Conservation (phyloP, 2,113 vertebrate species). For the Mobula birostris region DNA sequence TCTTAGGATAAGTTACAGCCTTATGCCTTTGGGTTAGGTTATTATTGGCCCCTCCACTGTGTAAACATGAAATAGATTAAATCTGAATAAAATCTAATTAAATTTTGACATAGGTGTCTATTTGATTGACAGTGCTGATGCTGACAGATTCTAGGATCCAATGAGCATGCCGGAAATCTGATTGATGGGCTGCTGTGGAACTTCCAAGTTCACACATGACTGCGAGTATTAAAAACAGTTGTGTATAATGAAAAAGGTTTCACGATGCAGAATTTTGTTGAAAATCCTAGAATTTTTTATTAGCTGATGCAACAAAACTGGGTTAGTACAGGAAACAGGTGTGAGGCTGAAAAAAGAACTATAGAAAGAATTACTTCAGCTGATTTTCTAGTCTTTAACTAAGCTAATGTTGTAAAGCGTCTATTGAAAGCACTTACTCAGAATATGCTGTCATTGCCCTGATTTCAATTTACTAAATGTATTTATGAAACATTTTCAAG, state of each 20-base stretch:
- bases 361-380: conserved; percentile 5
- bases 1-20: conserved; percentile 33
- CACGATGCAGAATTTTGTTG: conserved; percentile 25
- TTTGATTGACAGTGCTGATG: conserved; percentile 29
- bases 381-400: background rate
- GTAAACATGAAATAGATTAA: conserved; percentile 36
- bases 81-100: conserved; percentile 38
- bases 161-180: background rate
- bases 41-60: conserved; percentile 31
- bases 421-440: background rate
- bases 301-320: conserved; percentile 37
- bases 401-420: background rate
- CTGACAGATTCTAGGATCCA: conserved; percentile 22
- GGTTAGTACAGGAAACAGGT: conserved; percentile 33
- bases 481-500: background rate
- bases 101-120: conserved; percentile 36
- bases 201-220: conserved; percentile 34
- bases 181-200: conserved; percentile 20
- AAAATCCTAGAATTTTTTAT: conserved; percentile 30
- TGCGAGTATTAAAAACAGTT: conserved; percentile 33
- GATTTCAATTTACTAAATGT: background rate
- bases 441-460: background rate
- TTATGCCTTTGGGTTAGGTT: conserved; percentile 36
- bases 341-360: conserved; percentile 31
- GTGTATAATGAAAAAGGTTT: conserved; percentile 35